These are phyloP conservation scores for Amitus sp. DNA, from an alignment of 2,888 invertebrate species.

Conservation along the genomic window DNA sequence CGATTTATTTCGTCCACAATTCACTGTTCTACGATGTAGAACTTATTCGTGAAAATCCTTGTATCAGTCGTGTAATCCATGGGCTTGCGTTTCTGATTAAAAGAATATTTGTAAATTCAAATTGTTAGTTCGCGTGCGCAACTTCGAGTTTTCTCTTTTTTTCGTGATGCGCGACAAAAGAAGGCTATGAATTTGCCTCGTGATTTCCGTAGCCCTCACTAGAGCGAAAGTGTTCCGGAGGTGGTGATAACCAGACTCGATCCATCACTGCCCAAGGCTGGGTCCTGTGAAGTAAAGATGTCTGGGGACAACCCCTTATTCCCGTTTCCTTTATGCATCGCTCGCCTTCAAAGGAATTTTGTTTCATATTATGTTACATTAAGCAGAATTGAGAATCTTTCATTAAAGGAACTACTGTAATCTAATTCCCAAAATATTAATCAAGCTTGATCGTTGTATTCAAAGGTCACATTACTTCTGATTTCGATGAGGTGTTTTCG, in stretches of 20 bases:
- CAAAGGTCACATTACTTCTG: slow-evolving; percentile 60
- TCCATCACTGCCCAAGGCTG: slow-evolving; percentile 60
- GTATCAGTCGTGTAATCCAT: slow-evolving; percentile 39
- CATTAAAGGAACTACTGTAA: too few relatives aligned
- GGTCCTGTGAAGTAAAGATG: slow-evolving; percentile 39
- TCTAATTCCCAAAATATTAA: background rate
- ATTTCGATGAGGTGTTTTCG: slow-evolving; percentile 63
- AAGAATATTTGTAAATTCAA: slow-evolving; percentile 36
- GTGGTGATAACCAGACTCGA: slow-evolving; percentile 63
- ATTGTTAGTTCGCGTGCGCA: slow-evolving; percentile 40
- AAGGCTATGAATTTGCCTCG: slow-evolving; percentile 38
- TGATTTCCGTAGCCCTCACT: slow-evolving; percentile 29
- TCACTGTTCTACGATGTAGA: slow-evolving; percentile 4
- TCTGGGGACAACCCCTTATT: slow-evolving; percentile 36
- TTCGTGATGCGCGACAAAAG: slow-evolving; percentile 36
- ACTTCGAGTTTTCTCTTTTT: slow-evolving; percentile 34
- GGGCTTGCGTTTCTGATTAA: slow-evolving; percentile 33
- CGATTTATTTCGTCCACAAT: slow-evolving; percentile 54
- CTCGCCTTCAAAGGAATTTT: slow-evolving; percentile 32
- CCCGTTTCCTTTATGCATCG: slow-evolving; percentile 37
- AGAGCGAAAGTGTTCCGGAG: slow-evolving; percentile 53
- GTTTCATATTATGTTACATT: slow-evolving; percentile 39
- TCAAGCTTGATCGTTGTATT: slow-evolving; percentile 50
- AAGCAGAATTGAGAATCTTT: slow-evolving; percentile 12
- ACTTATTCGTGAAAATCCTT: slow-evolving; percentile 14